Base-by-base conservation (phyloP, 2,113 vertebrate genomes). In the Gulo gulo region DNA sequence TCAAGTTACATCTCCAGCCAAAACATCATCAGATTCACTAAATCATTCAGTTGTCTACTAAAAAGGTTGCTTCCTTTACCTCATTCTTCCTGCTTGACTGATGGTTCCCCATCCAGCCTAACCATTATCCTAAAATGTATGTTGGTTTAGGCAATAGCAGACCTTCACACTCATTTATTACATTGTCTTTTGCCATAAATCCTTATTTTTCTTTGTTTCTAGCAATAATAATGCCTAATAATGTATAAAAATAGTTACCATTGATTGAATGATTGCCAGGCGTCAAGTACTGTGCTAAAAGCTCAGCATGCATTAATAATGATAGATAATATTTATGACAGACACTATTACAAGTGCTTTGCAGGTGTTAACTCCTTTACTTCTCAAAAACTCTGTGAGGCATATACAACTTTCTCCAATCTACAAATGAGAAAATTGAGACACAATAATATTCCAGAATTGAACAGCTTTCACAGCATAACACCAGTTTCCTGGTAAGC, bases 151-250 rank as follows among this genome's bases (percentile, higher is more conserved):
- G 57, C 29, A 90, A 76, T 11, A 65, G 31, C 2, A 26, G 91
- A 71, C 2, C 16, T 11, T 6, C 42, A 57, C 1, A 1, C n/a
- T 97, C 2, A 92, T 94, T 95, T 85, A 76, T 42, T 78, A 47
- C 1, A 34, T 57, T 80, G 8, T 87, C 7, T 24, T 8, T 29
- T 78, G 26, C 36, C 74, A 89, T n/a, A 91, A 88, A 86, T 71
- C 14, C 20, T 50, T 86, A 15, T 69, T 91, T 93, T 97, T 86
- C 18, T 87, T 82, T 76, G 31, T 91, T 94, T 94, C 7, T 39
- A 86, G 4, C 29, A 88, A 92, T 82, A 86, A 73, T 61, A 92
- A 55, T 57, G 71, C 3, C 8, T 11, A 12, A 31, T 7, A 59
- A 29, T 67, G 55, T 91, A 26, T 78, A 82, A 93, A 96, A 78